A percentile compares a stretch with the other conserved stretches of the same genome.
Conservation (phyloP, 1,140 invertebrate genomes). For the Psix sp. region DNA sequence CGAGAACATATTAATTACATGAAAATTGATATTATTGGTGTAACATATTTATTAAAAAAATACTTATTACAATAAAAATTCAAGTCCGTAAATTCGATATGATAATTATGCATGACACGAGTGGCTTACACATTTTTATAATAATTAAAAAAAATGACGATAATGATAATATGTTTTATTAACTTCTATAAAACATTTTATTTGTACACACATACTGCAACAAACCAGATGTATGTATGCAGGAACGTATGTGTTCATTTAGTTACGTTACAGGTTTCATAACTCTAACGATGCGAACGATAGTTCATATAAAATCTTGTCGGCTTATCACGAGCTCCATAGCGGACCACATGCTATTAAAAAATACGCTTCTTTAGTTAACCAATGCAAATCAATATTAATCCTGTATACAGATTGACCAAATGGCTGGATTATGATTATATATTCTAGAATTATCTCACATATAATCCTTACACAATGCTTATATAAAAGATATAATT, state of each 20-base stretch:
- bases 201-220: background rate
- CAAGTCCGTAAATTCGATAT: no score
- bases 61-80: no score
- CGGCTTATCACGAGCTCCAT: slow-evolving; percentile 42
- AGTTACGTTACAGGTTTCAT: slow-evolving; percentile 31
- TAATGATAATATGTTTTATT: no score
- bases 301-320: slow-evolving; percentile 53
- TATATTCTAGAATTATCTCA: no score
- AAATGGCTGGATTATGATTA: background rate
- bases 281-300: slow-evolving; percentile 37
- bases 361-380: slow-evolving; percentile 34
- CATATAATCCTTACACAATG: background rate
- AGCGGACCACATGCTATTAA: slow-evolving; percentile 36
- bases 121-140: no score
- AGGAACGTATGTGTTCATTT: slow-evolving; percentile 13
- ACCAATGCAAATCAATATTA: slow-evolving; percentile 44
- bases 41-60: no score
- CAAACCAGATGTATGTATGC: slow-evolving; percentile 27
- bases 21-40: no score
- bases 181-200: no score
- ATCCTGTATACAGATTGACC: slow-evolving; percentile 30
- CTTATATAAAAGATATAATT: background rate
- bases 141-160: no score
- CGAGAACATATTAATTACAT: no score
- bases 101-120: no score